Base-by-base conservation (phyloP, 2,888 invertebrate species). In the Luffia ferchaultella region DNA sequence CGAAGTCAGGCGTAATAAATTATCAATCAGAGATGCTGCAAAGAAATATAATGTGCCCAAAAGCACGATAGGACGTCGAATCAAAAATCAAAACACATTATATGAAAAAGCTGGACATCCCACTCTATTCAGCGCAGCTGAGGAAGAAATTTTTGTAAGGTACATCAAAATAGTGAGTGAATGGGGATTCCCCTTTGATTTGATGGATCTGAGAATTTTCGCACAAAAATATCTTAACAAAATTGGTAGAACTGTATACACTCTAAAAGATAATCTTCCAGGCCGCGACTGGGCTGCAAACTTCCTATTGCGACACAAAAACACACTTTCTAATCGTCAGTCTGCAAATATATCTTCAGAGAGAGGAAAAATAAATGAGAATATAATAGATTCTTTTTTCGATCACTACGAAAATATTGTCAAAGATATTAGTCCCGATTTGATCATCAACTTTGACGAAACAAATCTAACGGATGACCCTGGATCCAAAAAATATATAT, bases 241-340 rank as follows among this genome's bases (percentile, higher is more conserved):
- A 42, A 2, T 48, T 12, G 56, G 58, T 1, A 52, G 52, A 5
- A 52, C 45, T 5, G 20, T 48, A 1, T 56, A 54, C 51, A 55
- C 43, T 52, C 57, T 60, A 20, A 56, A 56, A 50, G 53, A 58
- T 46, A 61, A 58, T 50, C 45, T 61, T 41, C 60, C 60, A 17
- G 60, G 60, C 0, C 51, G 47, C 2, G 57, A 62, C 46, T 61
- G 19, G 56, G n/a, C n/a, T n/a, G n/a, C n/a, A n/a, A n/a, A n/a
- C n/a, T n/a, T n/a, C n/a, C n/a, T n/a, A n/a, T n/a, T 54, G 45
- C 47, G 60, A 42, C 57, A 62, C 42, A 54, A 20, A 20, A 18
- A 46, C 16, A 17, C 12, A 42, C 19, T 59, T 46, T 52, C 58
- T 1, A 2, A 42, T 46, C 53, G 58, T 42, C 40, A 56, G 9